Percentiles rank a stretch among this genome's conserved stretches.
phyloP scores from a whole-genome alignment of 2,888 invertebrate species.

The Junonia oenone region DNA sequence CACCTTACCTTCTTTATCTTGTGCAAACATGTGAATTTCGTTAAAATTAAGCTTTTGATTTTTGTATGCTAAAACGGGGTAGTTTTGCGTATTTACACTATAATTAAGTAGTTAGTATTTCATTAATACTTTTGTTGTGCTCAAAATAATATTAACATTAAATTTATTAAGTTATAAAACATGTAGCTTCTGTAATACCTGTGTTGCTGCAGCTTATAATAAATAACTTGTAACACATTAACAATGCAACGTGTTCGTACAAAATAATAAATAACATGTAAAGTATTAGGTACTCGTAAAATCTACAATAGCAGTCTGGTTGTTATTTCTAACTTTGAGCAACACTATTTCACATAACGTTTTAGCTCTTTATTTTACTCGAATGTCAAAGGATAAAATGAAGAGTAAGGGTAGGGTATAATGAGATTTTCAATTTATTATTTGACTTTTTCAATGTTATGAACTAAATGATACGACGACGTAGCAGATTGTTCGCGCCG shows the following conservation, averaged over 20 bases:
- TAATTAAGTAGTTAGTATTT: background rate
- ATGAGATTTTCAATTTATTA: background rate
- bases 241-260: background rate
- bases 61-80: too few relatives aligned
- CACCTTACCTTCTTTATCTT: too few relatives aligned
- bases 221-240: background rate
- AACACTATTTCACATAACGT: background rate
- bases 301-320: too few relatives aligned
- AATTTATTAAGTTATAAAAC: background rate
- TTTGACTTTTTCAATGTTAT: slow-evolving; percentile 50
- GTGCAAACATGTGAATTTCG: too few relatives aligned
- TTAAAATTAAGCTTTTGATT: too few relatives aligned
- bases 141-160: background rate
- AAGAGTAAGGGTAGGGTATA: background rate
- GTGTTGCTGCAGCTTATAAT: background rate
- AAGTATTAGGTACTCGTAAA: too few relatives aligned
- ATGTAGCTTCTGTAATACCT: background rate
- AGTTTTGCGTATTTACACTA: too few relatives aligned
- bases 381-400: background rate
- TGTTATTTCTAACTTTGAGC: too few relatives aligned
- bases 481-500: slow-evolving; percentile 55
- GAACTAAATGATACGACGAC: slow-evolving; percentile 38
- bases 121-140: background rate
- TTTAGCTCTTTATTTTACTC: background rate
- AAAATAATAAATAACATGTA: background rate